Evolutionary conservation across 2,113 vertebrate genomes (phyloP).

Genomic region (Meles meles): DNA sequence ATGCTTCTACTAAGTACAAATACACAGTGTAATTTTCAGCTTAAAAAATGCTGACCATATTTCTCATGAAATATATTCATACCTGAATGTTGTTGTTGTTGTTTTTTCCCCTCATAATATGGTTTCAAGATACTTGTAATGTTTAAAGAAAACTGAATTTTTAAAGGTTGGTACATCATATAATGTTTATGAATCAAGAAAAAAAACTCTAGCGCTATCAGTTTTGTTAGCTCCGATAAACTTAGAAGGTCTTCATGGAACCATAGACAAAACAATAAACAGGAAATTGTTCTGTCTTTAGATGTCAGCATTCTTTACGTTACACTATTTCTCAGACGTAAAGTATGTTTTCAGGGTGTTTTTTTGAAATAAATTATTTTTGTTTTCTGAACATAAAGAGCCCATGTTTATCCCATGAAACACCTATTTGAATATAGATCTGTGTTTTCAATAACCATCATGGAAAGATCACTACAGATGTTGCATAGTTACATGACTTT

Average conservation of each 20-base stretch:
- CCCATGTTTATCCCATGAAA: neutral
- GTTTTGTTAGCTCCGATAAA: constrained; percentile 9
- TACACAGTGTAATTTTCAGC: constrained; percentile 15
- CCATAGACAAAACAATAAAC: constrained; percentile 4
- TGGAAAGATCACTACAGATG: neutral
- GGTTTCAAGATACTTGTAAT: neutral
- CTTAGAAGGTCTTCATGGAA: constrained; percentile 3
- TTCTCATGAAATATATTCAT: constrained; percentile 18
- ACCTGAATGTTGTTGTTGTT: neutral
- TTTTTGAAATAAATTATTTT: neutral
- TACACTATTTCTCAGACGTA: neutral
- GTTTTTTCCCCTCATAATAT: constrained; percentile 11
- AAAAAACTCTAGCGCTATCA: neutral
- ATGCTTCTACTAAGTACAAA: constrained; percentile 14
- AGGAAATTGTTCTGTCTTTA: constrained; percentile 37
- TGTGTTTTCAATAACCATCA: neutral
- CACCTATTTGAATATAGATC: neutral
- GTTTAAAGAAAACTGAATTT: constrained; percentile 26
- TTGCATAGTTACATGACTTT: neutral
- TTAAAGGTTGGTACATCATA: neutral
- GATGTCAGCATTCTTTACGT: neutral
- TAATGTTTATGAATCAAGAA: neutral
- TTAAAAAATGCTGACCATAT: constrained; percentile 12
- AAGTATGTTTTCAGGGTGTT: neutral
- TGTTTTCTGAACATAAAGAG: constrained; percentile 8